A percentile compares a stretch with the other conserved stretches of the same genome.
These are phyloP conservation scores for Python bivittatus DNA, from an alignment of 2,113 vertebrate species.

Conservation along the genomic window DNA sequence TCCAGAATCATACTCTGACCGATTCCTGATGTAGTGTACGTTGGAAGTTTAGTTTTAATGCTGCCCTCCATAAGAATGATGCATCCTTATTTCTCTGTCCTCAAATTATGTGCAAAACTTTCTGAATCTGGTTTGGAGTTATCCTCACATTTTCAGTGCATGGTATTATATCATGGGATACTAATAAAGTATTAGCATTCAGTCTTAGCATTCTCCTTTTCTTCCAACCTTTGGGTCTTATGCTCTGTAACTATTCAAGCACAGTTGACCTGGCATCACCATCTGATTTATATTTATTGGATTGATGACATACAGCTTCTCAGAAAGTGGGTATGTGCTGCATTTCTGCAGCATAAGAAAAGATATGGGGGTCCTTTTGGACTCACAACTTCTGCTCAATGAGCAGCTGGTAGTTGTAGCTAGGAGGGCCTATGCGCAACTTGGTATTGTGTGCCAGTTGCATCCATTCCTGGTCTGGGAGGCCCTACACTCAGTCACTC, in stretches of 20 bases:
- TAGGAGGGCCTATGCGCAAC: not conserved
- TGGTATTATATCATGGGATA: not conserved
- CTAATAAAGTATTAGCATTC: not conserved
- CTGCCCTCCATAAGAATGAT: not conserved
- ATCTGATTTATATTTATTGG: not conserved
- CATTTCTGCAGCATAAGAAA: not conserved
- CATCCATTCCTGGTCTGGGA: not conserved
- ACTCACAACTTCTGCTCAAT: not conserved
- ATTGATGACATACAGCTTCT: not conserved
- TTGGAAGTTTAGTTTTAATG: not conserved
- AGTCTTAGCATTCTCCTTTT: not conserved
- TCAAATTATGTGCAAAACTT: not conserved
- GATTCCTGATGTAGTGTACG: not conserved
- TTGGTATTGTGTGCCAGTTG: not conserved
- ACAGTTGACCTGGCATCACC: not conserved
- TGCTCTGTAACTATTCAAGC: not conserved
- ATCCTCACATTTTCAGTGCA: not conserved
- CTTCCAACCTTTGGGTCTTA: not conserved
- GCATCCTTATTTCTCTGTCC: not conserved
- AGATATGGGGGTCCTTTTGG: not conserved
- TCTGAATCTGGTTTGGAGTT: not conserved
- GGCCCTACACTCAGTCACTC: not conserved
- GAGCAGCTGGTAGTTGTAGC: not conserved
- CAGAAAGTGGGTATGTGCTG: not conserved
- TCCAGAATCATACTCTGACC: not conserved